Conservation (phyloP, 2,797 vertebrate genomes). For the Periparus ater region DNA sequence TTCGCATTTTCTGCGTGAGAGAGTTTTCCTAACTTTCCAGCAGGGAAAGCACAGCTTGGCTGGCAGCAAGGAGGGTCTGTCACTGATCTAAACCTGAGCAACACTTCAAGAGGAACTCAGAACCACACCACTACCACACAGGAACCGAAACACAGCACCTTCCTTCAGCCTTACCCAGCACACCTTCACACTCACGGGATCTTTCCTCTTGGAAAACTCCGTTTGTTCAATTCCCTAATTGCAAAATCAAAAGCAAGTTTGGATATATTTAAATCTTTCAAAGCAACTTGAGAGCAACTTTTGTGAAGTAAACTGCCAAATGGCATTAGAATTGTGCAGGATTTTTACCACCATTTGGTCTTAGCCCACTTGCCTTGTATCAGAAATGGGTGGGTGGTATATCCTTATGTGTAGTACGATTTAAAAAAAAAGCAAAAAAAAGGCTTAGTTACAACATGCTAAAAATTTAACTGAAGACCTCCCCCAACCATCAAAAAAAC, state of each 20-base stretch:
- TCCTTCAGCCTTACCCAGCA: neutral
- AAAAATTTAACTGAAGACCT: neutral
- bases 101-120: neutral
- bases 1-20: neutral
- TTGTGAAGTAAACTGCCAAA: neutral
- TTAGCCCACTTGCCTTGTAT: neutral
- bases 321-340: neutral
- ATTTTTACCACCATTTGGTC: neutral
- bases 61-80: neutral
- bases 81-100: neutral
- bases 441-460: neutral
- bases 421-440: rapidly evolving
- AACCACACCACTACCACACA: neutral
- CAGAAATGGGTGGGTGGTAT: neutral
- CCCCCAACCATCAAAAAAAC: neutral
- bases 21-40: neutral
- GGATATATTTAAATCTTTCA: neutral
- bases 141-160: neutral
- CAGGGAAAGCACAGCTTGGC: neutral
- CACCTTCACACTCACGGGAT: neutral
- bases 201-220: neutral
- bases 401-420: neutral
- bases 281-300: neutral
- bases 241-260: neutral
- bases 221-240: neutral